A percentile compares a stretch with the other conserved stretches of the same genome.
phyloP scores from a whole-genome alignment of 2,888 invertebrate species.

The Gymnocheta viridis region DNA sequence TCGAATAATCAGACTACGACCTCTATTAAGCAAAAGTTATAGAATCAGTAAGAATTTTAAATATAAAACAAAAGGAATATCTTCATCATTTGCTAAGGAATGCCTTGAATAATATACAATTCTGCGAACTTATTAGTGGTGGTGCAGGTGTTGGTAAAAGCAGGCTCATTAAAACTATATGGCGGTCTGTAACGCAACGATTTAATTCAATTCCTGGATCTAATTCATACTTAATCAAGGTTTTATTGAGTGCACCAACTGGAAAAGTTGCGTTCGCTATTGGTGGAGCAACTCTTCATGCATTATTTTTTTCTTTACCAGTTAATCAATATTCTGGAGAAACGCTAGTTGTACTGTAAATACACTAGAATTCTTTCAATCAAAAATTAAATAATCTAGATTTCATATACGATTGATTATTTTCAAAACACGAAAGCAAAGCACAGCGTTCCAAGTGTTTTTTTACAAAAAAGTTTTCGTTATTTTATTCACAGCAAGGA shows the following conservation, averaged over 20 bases:
- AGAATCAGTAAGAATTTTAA: not conserved
- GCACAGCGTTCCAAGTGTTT: too few relatives aligned
- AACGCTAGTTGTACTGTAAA: conserved; percentile 40
- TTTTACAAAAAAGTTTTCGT: too few relatives aligned
- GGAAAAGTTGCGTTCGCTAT: conserved; percentile 51
- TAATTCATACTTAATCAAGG: conserved; percentile 33
- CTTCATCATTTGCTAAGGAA: conserved; percentile 31
- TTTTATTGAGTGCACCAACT: conserved; percentile 35
- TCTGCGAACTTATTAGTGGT: conserved; percentile 62
- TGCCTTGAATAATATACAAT: conserved; percentile 14
- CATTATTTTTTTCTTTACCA: conserved; percentile 51
- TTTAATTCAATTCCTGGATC: conserved; percentile 37
- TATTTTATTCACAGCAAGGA: too few relatives aligned
- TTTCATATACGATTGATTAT: too few relatives aligned
- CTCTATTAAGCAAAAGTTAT: not conserved
- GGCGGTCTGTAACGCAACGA: conserved; percentile 34
- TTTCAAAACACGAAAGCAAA: too few relatives aligned
- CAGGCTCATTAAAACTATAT: conserved; percentile 27
- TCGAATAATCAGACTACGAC: conserved; percentile 29
- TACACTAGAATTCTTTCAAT: too few relatives aligned
- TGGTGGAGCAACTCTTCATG: conserved; percentile 39
- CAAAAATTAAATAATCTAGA: too few relatives aligned
- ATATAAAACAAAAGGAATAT: conserved; percentile 40
- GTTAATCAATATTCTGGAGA: conserved; percentile 42
- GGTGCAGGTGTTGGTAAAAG: conserved; percentile 62